Base-by-base conservation (phyloP, 2,113 vertebrate species). In the Diphyllodes magnificus region DNA sequence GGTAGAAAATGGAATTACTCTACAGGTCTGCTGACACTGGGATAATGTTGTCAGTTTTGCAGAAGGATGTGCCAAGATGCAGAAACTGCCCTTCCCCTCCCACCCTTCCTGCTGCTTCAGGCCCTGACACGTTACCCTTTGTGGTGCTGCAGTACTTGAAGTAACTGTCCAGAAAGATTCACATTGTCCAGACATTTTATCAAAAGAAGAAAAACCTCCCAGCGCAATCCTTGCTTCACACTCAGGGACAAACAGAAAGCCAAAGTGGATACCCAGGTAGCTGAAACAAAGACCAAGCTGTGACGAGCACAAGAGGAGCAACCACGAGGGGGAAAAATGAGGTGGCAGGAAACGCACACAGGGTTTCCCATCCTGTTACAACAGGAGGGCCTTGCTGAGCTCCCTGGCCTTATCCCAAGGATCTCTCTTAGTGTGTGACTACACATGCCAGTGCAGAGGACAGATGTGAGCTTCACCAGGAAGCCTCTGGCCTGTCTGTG, bases 301-400 rank as follows among this genome's bases (percentile, higher is more conserved):
- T 78, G 84, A 78, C 15, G 0, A 61, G 79, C 50, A 66, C 70
- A 56, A 44, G 35, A 65, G 53, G 16, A 93, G 40, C 24, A 37
- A 19, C 37, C 59, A 35, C 0, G 0, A 45, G 16, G 13, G 3
- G 9, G 1, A 1, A 33, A 45, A 59, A 30, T 0, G 5, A 10
- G 15, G 13, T 56, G 76, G 80, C 35, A 50, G 57, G 59, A 75
- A 76, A 57, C 0, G 4, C 44, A 44, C 50, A 39, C 3, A 39
- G 13, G 61, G n/a, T 50, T 86, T 85, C 70, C n/a, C 2, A 2
- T 56, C 64, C 71, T 66, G 10, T 47, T 69, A 63, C 51, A 53
- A 49, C 13, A 45, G 19, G 31, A 91, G 28, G 21, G 42, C 50
- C 45, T 80, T 2, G 1, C 61, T 69, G 61, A 75, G 42, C 65